Percentiles rank a stretch among this genome's conserved stretches.
phyloP scores from a whole-genome alignment of 2,113 vertebrate genomes.

The Pteronura brasiliensis region DNA sequence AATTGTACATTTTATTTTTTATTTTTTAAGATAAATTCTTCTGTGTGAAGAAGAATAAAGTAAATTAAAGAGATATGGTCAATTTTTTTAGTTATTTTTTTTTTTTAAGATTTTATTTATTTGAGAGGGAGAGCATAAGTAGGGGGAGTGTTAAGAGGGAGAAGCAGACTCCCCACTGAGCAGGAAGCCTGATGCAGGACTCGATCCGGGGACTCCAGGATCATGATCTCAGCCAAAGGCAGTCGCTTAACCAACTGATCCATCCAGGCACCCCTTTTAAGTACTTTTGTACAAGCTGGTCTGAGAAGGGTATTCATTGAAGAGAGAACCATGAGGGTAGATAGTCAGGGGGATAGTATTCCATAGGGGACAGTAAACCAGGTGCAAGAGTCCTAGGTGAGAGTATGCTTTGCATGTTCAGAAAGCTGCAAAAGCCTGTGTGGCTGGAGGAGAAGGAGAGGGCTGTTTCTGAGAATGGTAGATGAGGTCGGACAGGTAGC shows the following conservation, averaged over 20 bases:
- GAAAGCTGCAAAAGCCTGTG: not conserved
- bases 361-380: not conserved
- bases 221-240: no score
- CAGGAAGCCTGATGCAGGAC: no score
- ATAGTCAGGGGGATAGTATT: not conserved
- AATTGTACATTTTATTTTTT: not conserved
- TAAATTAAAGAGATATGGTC: not conserved
- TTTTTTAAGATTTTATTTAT: no score
- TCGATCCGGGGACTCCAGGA: no score
- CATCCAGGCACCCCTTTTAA: not conserved
- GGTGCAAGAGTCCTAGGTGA: not conserved
- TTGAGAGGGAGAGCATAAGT: no score
- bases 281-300: not conserved
- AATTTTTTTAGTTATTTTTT: not conserved
- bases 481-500: not conserved
- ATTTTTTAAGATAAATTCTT: no score
- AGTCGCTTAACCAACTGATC: no score
- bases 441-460: not conserved
- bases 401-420: not conserved
- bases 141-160: no score
- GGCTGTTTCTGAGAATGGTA: not conserved
- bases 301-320: not conserved
- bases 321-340: not conserved
- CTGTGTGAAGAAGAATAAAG: not conserved
- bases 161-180: no score